Base-by-base conservation (phyloP, 2,113 vertebrate species). In the Pimephales promelas region DNA sequence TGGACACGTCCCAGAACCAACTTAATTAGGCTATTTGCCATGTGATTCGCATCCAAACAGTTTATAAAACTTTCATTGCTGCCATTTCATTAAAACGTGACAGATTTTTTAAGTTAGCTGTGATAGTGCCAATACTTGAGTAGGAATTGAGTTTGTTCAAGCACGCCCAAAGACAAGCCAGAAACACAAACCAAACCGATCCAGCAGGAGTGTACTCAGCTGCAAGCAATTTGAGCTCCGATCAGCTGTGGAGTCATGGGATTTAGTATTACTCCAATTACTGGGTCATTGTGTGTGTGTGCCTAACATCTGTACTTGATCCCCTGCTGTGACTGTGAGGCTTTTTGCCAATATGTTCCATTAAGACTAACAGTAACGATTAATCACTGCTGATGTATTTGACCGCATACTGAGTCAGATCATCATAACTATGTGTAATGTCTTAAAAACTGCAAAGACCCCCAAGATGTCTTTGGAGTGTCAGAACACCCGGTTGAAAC, bases 291-390 rank as follows among this genome's bases (percentile, higher is more conserved):
- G 64, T 56, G 59, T 85, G 76, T 82, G 81, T 83, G 83, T 82
- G 73, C 62, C 24, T 73, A 83, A 81, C 68, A 73, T 87, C 84
- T 83, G 84, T 83, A 83, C 61, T 70, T 52, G 47, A 79, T 79
- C 74, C 79, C 79, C 82, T 79, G 24, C 74, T 64, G 82, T 66
- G 79, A 59, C 22, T 40, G 22, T 28, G 78, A 61, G 74, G 75
- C 56, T 47, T 62, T 83, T 47, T 81, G 68, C 85, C 85, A 84
- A 74, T 68, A 59, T 45, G 64, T 34, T 86, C 81, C 70, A 81
- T 80, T 83, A 79, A 75, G 70, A 74, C 82, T 81, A 52, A 24
- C 47, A 62, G 64, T 68, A 86, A 80, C 10, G 61, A 83, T 61
- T 79, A 83, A 75, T 75, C 73, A 80, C 34, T 80, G 36, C 20